Conservation (phyloP, 2,888 invertebrate genomes). For the Heliconius cydno region DNA sequence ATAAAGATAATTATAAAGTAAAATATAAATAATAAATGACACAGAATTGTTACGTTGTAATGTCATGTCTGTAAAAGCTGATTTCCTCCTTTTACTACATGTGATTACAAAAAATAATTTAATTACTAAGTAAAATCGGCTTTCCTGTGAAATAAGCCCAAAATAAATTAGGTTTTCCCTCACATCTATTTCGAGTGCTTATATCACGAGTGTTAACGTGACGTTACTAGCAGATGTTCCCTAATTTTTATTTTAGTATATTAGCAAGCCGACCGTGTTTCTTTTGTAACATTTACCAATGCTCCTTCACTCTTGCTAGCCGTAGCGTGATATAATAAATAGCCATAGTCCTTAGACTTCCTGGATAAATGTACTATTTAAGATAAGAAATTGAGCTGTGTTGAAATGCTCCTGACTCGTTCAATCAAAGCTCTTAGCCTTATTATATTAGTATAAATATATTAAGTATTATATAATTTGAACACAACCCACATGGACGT, state of each 20-base stretch:
- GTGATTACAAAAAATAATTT: neutral
- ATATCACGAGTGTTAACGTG: neutral
- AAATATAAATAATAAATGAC: no score
- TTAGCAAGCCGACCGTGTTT: neutral
- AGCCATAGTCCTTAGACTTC: no score
- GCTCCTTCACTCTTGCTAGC: neutral
- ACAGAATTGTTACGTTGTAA: no score
- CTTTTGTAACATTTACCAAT: neutral
- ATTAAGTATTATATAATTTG: no score
- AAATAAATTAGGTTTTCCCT: constrained; percentile 8
- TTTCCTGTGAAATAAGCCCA: neutral
- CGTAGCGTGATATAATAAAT: neutral
- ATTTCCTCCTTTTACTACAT: neutral
- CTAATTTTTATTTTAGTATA: neutral
- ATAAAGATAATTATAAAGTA: no score
- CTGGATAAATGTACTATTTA: no score
- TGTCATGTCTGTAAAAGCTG: no score
- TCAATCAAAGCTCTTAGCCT: no score
- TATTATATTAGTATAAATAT: no score
- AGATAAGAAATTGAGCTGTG: no score
- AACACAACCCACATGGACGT: no score
- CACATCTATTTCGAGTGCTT: constrained; percentile 1
- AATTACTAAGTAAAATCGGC: neutral
- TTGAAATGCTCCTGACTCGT: no score
- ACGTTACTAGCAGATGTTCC: neutral